Conservation (phyloP, 2,888 invertebrate species). For the Torymus texanus region DNA sequence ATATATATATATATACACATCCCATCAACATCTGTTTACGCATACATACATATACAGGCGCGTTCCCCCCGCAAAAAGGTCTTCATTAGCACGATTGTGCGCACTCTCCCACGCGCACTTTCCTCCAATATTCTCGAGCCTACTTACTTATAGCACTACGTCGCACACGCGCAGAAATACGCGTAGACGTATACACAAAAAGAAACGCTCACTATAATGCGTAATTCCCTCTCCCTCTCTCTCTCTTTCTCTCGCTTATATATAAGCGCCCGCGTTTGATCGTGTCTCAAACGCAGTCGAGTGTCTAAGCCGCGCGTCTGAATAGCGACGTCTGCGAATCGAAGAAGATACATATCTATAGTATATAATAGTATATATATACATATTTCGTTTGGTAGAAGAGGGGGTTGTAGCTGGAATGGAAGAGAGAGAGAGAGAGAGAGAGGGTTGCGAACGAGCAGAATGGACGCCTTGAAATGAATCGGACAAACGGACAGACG, state of each 20-base stretch:
- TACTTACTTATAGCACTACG: no score
- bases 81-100: constrained; percentile 3
- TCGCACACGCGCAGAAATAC: no score
- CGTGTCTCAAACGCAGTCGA: constrained; percentile 13
- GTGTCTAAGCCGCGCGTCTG: constrained; percentile 25
- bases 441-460: neutral
- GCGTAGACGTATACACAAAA: no score
- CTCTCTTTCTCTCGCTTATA: no score
- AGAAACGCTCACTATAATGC: no score
- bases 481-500: constrained; percentile 70
- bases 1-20: neutral
- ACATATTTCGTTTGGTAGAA: neutral
- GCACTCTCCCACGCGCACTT: neutral
- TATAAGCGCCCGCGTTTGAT: no score
- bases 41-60: neutral
- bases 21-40: neutral
- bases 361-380: no score
- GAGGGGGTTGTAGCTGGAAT: constrained; percentile 14
- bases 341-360: neutral
- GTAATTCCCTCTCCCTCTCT: no score
- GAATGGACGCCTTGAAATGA: constrained; percentile 60
- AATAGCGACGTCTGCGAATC: constrained; percentile 12
- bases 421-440: neutral
- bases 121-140: no score
- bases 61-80: neutral